Evolutionary conservation across 2,797 vertebrate species (phyloP).

Genomic region (Cyprinodon diabolis): DNA sequence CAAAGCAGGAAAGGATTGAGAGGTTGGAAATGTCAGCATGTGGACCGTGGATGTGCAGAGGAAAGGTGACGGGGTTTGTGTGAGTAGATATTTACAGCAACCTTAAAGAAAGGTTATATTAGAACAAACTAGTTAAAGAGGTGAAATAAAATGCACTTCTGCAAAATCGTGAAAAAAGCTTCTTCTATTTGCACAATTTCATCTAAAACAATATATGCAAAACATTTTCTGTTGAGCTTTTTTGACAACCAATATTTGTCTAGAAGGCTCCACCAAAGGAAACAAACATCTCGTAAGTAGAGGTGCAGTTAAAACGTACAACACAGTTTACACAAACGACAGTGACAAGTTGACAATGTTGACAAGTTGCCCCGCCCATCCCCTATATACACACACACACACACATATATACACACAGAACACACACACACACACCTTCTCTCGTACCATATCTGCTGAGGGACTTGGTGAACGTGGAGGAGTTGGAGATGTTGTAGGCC

Average conservation of each 20-base stretch:
- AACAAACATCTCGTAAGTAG: neutral
- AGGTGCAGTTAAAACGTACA: neutral
- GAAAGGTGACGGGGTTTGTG: constrained; percentile 30
- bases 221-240: neutral
- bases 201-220: neutral
- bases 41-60: constrained; percentile 23
- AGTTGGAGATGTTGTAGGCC: constrained; percentile 99
- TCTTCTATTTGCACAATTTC: neutral
- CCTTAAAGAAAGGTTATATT: neutral
- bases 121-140: constrained; percentile 14
- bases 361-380: neutral
- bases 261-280: neutral
- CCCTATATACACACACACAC: neutral
- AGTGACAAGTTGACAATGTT: neutral
- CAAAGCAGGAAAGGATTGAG: constrained; percentile 64
- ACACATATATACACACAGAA: constrained; percentile 24
- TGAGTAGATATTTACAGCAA: constrained; percentile 42
- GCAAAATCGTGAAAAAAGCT: neutral
- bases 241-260: neutral
- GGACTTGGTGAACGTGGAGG: constrained; percentile 98
- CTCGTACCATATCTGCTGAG: constrained; percentile 97
- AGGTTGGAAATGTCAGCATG: constrained; percentile 65
- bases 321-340: neutral
- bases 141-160: neutral
- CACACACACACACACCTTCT: constrained; percentile 69